These are phyloP conservation scores for Phylloscopus trochiloides DNA, from an alignment of 2,113 vertebrate species.

Conservation along the genomic window DNA sequence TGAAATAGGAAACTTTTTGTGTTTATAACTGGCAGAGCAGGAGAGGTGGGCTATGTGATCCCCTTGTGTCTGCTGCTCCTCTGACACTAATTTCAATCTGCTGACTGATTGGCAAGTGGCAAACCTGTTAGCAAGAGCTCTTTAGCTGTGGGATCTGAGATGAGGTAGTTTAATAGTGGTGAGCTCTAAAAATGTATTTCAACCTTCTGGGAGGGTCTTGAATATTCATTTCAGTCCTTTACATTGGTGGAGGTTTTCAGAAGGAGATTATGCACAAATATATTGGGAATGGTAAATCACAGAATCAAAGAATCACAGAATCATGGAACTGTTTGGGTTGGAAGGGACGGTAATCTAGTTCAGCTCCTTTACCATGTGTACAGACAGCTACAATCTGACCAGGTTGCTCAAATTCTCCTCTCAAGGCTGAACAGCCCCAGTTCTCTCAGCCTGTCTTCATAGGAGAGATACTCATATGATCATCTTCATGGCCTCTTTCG, in stretches of 20 bases:
- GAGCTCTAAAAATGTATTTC: background rate
- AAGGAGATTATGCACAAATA: background rate
- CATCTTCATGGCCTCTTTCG: background rate
- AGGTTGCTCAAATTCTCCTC: background rate
- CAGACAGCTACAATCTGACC: background rate
- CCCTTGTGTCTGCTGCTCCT: conserved; percentile 15
- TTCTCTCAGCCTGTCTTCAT: background rate
- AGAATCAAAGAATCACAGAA: background rate
- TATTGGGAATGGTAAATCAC: background rate
- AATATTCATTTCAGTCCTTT: background rate
- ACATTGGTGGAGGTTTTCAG: background rate
- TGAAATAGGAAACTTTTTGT: conserved; percentile 8
- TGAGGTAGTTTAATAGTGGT: background rate
- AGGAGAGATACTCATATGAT: background rate
- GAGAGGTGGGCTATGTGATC: background rate
- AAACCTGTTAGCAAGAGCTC: background rate
- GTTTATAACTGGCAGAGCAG: background rate
- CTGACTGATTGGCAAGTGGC: background rate
- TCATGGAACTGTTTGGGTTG: background rate
- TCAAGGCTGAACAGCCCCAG: background rate
- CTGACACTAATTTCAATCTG: conserved; percentile 21
- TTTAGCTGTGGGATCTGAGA: background rate
- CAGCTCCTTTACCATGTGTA: background rate
- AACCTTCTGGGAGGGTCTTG: background rate
- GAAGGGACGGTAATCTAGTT: background rate